Evolutionary conservation across 2,113 vertebrate species (phyloP), one percentile per base, ranked within the genome.

Genomic region (Phaethornis superciliosus): DNA sequence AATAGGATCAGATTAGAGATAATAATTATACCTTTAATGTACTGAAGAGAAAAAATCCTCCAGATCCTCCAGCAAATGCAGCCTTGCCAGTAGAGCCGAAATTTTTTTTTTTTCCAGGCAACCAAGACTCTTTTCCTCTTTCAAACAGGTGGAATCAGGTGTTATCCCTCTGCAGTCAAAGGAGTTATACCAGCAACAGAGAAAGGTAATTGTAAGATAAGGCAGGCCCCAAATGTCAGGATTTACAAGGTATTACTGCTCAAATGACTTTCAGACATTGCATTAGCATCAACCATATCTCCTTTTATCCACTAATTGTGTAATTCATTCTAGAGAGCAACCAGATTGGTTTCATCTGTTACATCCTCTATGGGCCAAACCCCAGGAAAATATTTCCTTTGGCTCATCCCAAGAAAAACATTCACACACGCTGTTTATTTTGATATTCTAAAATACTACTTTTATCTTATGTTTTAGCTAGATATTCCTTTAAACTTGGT

Each of bases 341-440:
- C 42, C 47, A 90, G 91, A 95, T 88, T 93, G 81, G 60, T 95
- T 95, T 97, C 89, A 93, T 95, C 82, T 93, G 79, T 74, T 94
- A 30, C 72, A 88, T 88, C 37, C 27, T 88, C 52, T 30, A 76
- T 95, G 71, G 94, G 60, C 91, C 85, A 95, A 96, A 94, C 47
- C 78, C 56, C 71, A 88, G 64, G 88, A 95, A 97, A 97, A 91
- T 89, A 93, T 95, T 95, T 95, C 85, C 85, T 64, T 93, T 94
- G 79, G 89, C 91, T 94, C 42, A 89, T 91, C 85, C 60, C 59
- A 94, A 89, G 85, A 63, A 93, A 96, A 96, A 94, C 68, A 88
- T 83, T 95, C 76, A 80, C 47, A 80, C 76, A 94, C 4, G 0
- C 63, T 91, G 89, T 96, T 96, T 95, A 88, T 95, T 95, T 93